Base-by-base conservation (phyloP, 2,888 invertebrate genomes). In the Drosophila imparisetae region DNA sequence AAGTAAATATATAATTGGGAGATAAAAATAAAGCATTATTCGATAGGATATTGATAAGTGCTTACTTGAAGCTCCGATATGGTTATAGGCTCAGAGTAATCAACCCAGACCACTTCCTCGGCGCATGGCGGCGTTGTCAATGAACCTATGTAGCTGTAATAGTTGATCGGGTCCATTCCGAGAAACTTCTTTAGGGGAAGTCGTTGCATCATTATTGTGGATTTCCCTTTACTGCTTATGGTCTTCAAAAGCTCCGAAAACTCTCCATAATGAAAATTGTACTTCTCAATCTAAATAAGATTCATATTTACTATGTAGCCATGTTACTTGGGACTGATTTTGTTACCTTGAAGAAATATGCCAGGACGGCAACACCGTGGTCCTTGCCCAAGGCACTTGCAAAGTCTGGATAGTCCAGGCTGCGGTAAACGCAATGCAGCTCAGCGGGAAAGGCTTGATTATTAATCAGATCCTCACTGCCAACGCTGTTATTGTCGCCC, bases 71-170 rank as follows among this genome's bases (percentile, higher is more conserved):
- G 93, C 77, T 95, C 95, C 0, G 96, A 95, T 65, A 96, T 93
- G 72, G 94, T 92, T 8, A 97, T 95, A 0, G 96, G 95, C 71
- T 96, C 94, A 82, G 95, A 95, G 88, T 96, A 97, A 85, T 98
- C 96, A 67, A 98, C 95, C 97, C 97, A 98, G 48, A 95, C 95
- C 48, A 98, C 98, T 57, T 96, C 95, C 93, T 98, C 98, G 29
- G 95, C 95, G 83, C 96, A 96, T 0, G 98, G 98, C 3, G 97
- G 97, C 3, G 98, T 98, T 5, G 98, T 98, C 78, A 98, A 92
- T 0, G 97, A 97, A 0, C 98, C 98, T 52, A 94, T 94, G 91
- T 98, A 98, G 0, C 97, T 97, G 94, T 96, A 98, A 93, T 97
- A 98, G 45, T 95, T 93, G 42, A 94, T 91, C 70, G 95, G 92